Conservation (phyloP, 2,113 vertebrate species). For the Psammodynastes pulverulentus region DNA sequence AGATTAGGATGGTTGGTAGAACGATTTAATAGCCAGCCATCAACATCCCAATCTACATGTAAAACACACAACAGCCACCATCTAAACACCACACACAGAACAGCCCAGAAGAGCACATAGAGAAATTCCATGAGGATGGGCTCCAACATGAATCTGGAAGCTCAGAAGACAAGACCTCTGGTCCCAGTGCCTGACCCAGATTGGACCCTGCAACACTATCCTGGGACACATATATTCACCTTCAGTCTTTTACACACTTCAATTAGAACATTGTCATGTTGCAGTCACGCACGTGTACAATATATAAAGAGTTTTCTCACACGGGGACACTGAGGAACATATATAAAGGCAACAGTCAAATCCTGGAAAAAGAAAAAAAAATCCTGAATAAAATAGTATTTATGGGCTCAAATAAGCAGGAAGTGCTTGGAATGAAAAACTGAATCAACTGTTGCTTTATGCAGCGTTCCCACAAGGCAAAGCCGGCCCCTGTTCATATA, state of each 20-base stretch:
- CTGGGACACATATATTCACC: too few species aligned
- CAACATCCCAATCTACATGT: neutral
- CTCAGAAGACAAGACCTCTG: too few species aligned
- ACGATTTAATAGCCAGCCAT: neutral
- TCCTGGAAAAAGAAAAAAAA: neutral
- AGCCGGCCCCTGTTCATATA: neutral
- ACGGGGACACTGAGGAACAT: neutral
- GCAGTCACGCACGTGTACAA: neutral
- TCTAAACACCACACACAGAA: neutral
- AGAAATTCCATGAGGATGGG: neutral
- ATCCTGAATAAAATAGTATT: neutral
- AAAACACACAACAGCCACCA: neutral
- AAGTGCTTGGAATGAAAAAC: neutral
- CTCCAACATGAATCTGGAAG: too few species aligned
- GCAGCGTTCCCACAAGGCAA: neutral
- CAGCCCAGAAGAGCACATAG: neutral
- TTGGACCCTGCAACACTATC: too few species aligned
- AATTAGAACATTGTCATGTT: neutral
- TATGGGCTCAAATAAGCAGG: neutral
- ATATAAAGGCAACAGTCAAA: neutral
- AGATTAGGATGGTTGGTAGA: neutral
- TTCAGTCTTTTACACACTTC: neutral
- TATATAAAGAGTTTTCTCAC: neutral
- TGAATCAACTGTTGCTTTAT: neutral
- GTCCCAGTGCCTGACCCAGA: too few species aligned